Conservation (phyloP, 1,140 invertebrate genomes). For the Dreissena rostriformis region DNA sequence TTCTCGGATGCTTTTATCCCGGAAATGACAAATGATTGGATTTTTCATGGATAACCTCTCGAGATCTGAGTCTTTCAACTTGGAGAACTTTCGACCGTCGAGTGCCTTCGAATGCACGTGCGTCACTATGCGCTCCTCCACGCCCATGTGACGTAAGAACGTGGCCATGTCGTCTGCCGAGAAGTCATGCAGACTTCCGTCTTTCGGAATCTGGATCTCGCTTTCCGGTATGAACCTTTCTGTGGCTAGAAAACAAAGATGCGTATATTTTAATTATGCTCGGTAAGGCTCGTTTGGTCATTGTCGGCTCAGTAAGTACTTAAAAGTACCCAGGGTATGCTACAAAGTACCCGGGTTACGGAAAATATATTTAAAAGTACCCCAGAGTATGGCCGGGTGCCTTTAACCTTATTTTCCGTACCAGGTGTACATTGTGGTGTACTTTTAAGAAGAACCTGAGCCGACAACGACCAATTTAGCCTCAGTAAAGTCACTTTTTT, state of each 20-base stretch:
- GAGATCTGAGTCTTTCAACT: conserved; percentile 69
- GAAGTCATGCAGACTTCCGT: conserved; percentile 64
- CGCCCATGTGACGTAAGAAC: conserved; percentile 62
- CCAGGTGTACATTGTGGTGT: too few species aligned
- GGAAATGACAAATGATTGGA: conserved; percentile 64
- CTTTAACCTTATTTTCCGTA: too few species aligned
- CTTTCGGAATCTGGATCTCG: conserved; percentile 90
- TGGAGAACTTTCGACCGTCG: conserved; percentile 65
- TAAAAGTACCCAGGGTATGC: too few species aligned
- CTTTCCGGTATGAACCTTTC: conserved; percentile 60
- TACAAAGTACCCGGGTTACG: too few species aligned
- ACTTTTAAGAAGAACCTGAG: too few species aligned
- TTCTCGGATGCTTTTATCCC: conserved; percentile 59
- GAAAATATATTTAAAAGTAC: too few species aligned
- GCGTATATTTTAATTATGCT: too few species aligned
- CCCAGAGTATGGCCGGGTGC: too few species aligned
- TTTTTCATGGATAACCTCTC: conserved; percentile 65
- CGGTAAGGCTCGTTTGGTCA: too few species aligned
- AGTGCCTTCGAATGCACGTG: conserved; percentile 64
- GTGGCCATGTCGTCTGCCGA: conserved; percentile 63
- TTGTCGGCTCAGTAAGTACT: too few species aligned
- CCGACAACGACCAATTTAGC: too few species aligned
- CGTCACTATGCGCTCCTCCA: conserved; percentile 62
- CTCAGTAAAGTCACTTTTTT: too few species aligned
- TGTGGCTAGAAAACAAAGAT: conserved; percentile 41